Conservation (phyloP, 2,797 vertebrate species). For the Cuniculus paca region DNA sequence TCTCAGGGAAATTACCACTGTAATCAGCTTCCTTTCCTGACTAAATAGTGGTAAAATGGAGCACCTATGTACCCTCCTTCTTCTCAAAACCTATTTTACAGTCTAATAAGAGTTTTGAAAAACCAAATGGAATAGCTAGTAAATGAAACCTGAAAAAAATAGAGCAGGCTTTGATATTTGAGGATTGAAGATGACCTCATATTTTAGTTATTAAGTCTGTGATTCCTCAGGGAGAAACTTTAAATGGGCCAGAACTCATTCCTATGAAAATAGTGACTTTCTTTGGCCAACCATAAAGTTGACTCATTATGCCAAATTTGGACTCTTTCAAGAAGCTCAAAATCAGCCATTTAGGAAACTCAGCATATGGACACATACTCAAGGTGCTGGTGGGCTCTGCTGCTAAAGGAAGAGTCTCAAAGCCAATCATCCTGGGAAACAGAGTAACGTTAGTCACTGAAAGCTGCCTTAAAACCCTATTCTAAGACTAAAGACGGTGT, state of each 20-base stretch:
- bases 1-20: constrained; percentile 54
- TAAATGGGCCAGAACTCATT: constrained; percentile 66
- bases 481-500: neutral
- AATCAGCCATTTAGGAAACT: constrained; percentile 49
- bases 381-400: neutral
- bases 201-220: constrained; percentile 74
- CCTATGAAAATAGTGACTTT: constrained; percentile 62
- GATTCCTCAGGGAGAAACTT: constrained; percentile 63
- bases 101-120: constrained; percentile 74
- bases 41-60: constrained; percentile 67
- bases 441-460: neutral
- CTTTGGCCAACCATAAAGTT: constrained; percentile 58
- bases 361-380: neutral
- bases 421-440: constrained; percentile 5
- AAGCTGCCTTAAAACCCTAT: neutral
- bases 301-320: constrained; percentile 58
- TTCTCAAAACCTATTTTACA: constrained; percentile 56
- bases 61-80: constrained; percentile 52
- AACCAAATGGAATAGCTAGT: constrained; percentile 63
- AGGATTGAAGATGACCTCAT: constrained; percentile 64
- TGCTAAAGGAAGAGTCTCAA: constrained; percentile 12
- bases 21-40: constrained; percentile 67
- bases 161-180: constrained; percentile 74
- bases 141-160: constrained; percentile 75
- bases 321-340: constrained; percentile 59